Evolutionary conservation across 2,797 vertebrate genomes (phyloP).

Genomic region (Craterocephalus amniculus): DNA sequence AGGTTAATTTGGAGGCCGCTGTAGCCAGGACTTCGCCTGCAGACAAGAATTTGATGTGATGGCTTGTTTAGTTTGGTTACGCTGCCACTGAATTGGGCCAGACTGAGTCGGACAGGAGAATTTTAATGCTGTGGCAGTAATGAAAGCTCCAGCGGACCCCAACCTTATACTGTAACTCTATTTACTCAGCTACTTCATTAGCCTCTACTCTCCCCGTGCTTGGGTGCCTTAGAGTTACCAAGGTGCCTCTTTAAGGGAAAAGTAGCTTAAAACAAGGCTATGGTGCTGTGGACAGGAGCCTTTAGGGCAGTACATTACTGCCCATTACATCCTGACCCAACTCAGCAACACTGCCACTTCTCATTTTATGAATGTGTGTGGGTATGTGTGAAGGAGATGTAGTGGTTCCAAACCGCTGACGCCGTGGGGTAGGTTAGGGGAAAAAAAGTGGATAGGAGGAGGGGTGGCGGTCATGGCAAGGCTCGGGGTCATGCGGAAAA

Average conservation of each 20-base stretch:
- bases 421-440: conserved; percentile 35
- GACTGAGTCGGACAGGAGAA: conserved; percentile 70
- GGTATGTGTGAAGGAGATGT: conserved; percentile 63
- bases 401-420: conserved; percentile 74
- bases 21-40: conserved; percentile 63
- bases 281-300: conserved; percentile 62
- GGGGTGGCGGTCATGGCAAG: conserved; percentile 42
- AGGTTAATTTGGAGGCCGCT: conserved; percentile 74
- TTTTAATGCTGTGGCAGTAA: conserved; percentile 78
- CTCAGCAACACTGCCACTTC: conserved; percentile 85
- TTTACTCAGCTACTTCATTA: conserved; percentile 80
- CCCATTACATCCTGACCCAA: conserved; percentile 79
- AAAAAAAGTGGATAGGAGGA: background rate
- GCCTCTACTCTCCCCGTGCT: conserved; percentile 40
- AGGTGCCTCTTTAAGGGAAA: conserved; percentile 75
- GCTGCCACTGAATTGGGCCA: conserved; percentile 73
- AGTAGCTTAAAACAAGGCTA: conserved; percentile 76
- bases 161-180: conserved; percentile 72
- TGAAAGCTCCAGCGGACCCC: conserved; percentile 73
- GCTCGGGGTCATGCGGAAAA: conserved; percentile 79
- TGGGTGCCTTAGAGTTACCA: conserved; percentile 55
- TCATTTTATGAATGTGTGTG: conserved; percentile 66
- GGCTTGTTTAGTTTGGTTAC: conserved; percentile 81
- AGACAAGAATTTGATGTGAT: conserved; percentile 79
- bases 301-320: conserved; percentile 74